phyloP scores from a whole-genome alignment of 2,888 invertebrate genomes.

The Malachius bipustulatus region DNA sequence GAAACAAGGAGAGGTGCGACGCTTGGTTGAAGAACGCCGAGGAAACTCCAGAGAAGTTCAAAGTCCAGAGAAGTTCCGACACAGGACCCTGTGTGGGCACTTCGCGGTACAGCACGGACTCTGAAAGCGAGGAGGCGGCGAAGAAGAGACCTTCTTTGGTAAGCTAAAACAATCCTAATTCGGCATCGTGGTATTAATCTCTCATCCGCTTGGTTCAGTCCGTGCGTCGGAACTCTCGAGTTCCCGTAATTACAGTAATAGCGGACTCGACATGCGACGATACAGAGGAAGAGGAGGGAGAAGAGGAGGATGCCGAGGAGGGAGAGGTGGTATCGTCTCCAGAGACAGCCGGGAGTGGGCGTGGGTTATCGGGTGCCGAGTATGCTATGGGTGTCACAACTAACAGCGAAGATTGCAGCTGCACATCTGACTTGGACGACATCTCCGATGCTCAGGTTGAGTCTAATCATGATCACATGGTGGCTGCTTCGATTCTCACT shows the following conservation, averaged over 20 bases:
- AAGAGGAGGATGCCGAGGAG: constrained; percentile 9
- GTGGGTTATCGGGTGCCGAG: too few species aligned
- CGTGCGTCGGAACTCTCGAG: too few species aligned
- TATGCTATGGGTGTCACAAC: constrained; percentile 82
- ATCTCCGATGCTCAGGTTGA: constrained; percentile 33
- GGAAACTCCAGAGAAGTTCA: constrained; percentile 3
- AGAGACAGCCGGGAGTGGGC: too few species aligned
- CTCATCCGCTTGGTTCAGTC: too few species aligned
- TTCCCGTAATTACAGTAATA: constrained; percentile 11
- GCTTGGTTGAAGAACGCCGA: constrained; percentile 13
- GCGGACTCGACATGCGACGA: constrained; percentile 23
- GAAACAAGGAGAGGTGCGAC: constrained; percentile 38
- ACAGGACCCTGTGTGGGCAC: constrained; percentile 8
- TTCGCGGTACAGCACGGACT: constrained; percentile 12
- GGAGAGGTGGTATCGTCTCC: constrained; percentile 21
- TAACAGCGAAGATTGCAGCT: constrained; percentile 75
- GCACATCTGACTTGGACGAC: constrained; percentile 52
- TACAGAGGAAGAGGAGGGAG: constrained; percentile 25
- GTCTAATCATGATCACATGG: constrained; percentile 46
- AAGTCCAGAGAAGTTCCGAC: constrained; percentile 3
- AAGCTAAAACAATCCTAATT: too few species aligned
- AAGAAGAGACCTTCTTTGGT: too few species aligned
- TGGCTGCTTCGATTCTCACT: constrained; percentile 61
- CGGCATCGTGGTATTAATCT: too few species aligned
- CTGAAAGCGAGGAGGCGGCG: constrained; percentile 14